Base-by-base conservation (phyloP, 1,140 invertebrate genomes). In the Calephelis nemesis region DNA sequence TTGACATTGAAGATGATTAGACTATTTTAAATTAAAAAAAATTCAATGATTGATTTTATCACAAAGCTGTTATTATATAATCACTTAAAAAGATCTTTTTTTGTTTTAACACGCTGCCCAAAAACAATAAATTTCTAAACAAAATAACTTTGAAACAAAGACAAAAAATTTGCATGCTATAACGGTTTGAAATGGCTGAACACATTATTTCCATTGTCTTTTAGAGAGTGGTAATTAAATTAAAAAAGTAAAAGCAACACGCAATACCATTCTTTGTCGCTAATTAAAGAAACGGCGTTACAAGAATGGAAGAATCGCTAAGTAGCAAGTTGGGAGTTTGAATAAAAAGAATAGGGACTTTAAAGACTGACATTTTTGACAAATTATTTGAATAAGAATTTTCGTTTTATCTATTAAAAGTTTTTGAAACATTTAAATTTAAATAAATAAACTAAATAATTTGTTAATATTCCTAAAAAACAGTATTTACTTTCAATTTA, bases 191-290 rank as follows among this genome's bases (percentile, higher is more conserved):
- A 86, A 87, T 84, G 78, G 75, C 79, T 68, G 76, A 86, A 89
- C 83, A 81, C 83, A 84, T 86, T 87, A 85, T 79, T 76, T 75
- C 82, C 83, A 82, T 90, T 87, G 85, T 88, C 84, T 90, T 75
- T 75, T 74, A 62, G 66, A 74, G 70, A 71, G 74, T 68, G 68
- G 79, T 88, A 87, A 90, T 90, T 89, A 86, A 90, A 90, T 89
- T 83, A 80, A 84, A 88, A 87, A 90, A 88, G 82, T 87, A 87
- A 85, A 82, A 86, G 83, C 75, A 78, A 81, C 87, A 90, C 87
- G 87, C 87, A 85, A 88, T 83, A 76, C 78, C 75, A 83, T 87
- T 85, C 83, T 85, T 84, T 84, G 84, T 84, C 78, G 78, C 78
- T 89, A 88, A 89, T 89, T 85, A 88, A 90, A 90, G 85, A 86